These are phyloP conservation scores for Hypolimnas misippus DNA, from an alignment of 2,888 invertebrate species.

Conservation along the genomic window DNA sequence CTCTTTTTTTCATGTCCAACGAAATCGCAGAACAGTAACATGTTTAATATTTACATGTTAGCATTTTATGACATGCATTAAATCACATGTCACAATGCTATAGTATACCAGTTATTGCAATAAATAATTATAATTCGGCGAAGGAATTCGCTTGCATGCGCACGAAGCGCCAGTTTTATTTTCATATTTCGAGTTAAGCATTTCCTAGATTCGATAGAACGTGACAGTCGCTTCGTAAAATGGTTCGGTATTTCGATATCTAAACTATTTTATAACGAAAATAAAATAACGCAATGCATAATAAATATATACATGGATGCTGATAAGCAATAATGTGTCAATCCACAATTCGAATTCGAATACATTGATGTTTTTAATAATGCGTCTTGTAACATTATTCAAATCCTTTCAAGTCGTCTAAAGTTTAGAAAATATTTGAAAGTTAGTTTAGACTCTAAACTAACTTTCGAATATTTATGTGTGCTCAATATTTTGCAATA, in stretches of 20 bases:
- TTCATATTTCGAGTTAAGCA: conserved; percentile 15
- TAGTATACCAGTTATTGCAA: conserved; percentile 41
- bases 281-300: neutral
- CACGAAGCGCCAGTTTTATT: conserved; percentile 34
- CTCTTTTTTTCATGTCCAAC: neutral
- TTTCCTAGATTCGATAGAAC: conserved; percentile 10
- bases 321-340: no score
- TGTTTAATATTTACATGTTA: neutral
- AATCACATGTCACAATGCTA: conserved; percentile 8
- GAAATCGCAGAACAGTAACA: neutral
- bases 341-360: no score
- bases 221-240: conserved; percentile 7
- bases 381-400: no score
- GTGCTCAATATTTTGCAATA: no score
- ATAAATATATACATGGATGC: no score
- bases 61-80: conserved; percentile 17
- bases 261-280: neutral
- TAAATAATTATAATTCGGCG: conserved; percentile 59
- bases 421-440: no score
- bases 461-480: no score
- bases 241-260: neutral
- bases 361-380: no score
- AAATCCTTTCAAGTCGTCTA: no score
- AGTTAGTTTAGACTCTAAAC: no score
- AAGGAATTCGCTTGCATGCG: conserved; percentile 57